Evolutionary conservation across 2,797 vertebrate genomes (phyloP).

Genomic region (Serranus cabrilla): DNA sequence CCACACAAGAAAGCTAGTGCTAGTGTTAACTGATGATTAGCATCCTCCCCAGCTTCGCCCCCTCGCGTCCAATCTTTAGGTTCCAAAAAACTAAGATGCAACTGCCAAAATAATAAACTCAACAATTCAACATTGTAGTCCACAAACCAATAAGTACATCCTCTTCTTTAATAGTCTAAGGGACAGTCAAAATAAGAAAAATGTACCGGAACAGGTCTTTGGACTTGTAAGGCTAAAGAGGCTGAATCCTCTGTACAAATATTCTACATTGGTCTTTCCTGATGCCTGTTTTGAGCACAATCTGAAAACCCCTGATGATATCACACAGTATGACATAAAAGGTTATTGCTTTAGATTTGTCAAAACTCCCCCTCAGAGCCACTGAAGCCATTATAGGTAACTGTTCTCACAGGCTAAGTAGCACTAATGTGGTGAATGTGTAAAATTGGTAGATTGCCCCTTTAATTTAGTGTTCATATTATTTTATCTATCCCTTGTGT

Average conservation of each 20-base stretch:
- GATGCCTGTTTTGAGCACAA: neutral
- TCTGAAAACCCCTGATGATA: constrained; percentile 1
- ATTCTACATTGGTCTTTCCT: no score
- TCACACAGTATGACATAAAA: neutral
- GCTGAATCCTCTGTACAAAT: neutral
- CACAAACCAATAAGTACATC: no score
- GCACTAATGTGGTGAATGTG: neutral
- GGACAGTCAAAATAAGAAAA: neutral
- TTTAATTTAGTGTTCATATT: constrained; percentile 5
- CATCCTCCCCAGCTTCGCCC: no score
- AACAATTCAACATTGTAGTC: no score
- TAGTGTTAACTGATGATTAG: no score
- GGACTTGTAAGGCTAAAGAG: neutral
- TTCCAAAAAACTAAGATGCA: no score
- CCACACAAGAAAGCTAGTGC: no score
- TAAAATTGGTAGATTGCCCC: neutral
- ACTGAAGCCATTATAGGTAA: neutral
- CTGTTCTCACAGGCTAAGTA: neutral
- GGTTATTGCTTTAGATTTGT: constrained; percentile 3
- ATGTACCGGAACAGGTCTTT: neutral
- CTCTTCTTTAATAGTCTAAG: no score
- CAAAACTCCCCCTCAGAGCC: neutral
- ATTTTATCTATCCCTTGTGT: neutral
- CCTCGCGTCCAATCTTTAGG: no score
- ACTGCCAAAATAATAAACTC: no score